Percentiles rank a stretch among this genome's conserved stretches.
Conservation (phyloP, 2,113 vertebrate genomes). For the Ochotona curzoniae region DNA sequence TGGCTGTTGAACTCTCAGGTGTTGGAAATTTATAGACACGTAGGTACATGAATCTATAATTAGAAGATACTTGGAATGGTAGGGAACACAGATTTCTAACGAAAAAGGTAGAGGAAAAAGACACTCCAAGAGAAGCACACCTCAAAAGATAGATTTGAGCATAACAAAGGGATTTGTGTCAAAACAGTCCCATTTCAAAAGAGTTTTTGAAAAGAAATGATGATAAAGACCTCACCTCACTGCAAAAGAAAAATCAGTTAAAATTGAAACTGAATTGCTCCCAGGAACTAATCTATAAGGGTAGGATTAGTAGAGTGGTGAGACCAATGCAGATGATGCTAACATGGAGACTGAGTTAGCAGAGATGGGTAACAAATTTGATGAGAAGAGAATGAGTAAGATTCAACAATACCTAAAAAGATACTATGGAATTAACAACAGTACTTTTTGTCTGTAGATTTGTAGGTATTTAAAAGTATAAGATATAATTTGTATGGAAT, state of each 20-base stretch:
- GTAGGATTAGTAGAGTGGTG: accelerated
- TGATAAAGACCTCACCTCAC: background rate
- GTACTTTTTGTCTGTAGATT: background rate
- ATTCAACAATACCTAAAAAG: background rate
- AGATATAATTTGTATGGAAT: background rate
- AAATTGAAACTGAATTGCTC: background rate
- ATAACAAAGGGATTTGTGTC: background rate
- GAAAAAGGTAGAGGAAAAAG: background rate
- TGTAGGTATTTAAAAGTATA: background rate
- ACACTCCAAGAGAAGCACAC: no score
- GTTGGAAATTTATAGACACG: background rate
- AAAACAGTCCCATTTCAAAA: no score
- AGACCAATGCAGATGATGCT: background rate
- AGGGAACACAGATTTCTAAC: accelerated
- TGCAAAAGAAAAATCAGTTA: background rate
- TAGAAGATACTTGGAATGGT: background rate
- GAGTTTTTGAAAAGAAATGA: background rate
- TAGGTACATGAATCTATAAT: background rate
- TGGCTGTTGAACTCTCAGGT: background rate
- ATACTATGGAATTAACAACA: accelerated
- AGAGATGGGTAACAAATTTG: accelerated
- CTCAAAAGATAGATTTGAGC: no score
- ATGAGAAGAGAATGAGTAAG: no score
- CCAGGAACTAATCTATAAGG: background rate
- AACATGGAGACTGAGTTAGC: background rate